These are phyloP conservation scores for Sarcoramphus papa DNA, from an alignment of 2,797 vertebrate species.

Conservation along the genomic window DNA sequence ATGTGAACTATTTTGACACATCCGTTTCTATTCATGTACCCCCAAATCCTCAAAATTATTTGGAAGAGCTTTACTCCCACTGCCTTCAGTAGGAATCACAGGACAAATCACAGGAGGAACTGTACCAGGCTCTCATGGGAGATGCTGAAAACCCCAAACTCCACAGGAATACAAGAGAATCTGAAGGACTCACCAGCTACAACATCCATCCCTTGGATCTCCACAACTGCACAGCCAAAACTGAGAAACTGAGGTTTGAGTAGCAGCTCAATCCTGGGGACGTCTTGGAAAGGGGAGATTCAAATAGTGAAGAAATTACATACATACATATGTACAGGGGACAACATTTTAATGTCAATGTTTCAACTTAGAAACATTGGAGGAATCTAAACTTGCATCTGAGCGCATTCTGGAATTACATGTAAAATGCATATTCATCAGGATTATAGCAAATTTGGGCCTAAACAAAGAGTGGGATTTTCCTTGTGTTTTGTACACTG, in stretches of 20 bases:
- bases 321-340: fast-evolving
- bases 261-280: background rate
- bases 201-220: background rate
- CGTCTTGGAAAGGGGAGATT: background rate
- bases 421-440: slow-evolving; percentile 6
- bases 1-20: background rate
- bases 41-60: background rate
- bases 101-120: background rate
- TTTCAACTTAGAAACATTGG: background rate
- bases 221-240: background rate
- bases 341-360: background rate
- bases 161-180: background rate
- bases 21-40: background rate
- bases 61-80: background rate
- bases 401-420: background rate
- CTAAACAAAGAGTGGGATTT: slow-evolving; percentile 39
- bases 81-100: background rate
- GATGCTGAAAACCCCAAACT: background rate
- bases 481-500: background rate
- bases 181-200: background rate
- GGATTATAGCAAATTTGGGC: slow-evolving; percentile 36
- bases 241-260: background rate
- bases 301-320: background rate
- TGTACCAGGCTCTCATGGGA: background rate
- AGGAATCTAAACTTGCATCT: background rate